These are phyloP conservation scores for Propithecus deckenii DNA, from an alignment of 2,797 vertebrate genomes.

Conservation along the genomic window DNA sequence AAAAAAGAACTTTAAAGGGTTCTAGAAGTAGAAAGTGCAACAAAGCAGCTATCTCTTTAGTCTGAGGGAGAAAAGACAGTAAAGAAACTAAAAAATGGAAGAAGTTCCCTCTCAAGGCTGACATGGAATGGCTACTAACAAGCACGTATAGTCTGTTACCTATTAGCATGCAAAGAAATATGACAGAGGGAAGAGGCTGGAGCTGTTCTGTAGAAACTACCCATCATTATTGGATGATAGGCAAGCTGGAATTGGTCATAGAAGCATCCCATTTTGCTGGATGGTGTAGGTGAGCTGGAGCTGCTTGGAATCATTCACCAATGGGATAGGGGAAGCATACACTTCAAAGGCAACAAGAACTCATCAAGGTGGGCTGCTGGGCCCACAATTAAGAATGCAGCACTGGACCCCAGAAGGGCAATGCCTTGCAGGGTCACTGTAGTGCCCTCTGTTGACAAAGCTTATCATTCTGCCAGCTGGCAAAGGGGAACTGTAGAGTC, in stretches of 20 bases:
- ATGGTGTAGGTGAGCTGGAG: background rate
- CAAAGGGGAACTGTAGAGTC: background rate
- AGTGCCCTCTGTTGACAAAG: background rate
- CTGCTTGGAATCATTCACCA: background rate
- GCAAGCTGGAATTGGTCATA: background rate
- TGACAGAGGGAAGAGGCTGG: background rate
- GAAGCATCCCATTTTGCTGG: background rate
- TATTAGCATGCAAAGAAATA: background rate
- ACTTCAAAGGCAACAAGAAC: background rate
- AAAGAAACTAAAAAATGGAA: background rate
- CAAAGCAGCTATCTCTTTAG: background rate
- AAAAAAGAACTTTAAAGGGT: background rate
- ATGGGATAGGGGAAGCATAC: background rate
- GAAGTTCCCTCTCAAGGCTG: background rate
- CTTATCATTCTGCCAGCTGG: background rate
- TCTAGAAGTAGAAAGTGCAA: background rate
- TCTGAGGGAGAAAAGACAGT: background rate
- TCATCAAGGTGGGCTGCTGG: background rate
- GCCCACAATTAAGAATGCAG: background rate
- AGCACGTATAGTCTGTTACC: background rate
- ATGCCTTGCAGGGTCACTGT: background rate
- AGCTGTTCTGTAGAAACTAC: background rate
- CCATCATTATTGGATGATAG: background rate
- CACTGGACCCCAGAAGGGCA: background rate
- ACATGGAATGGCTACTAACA: background rate